Base-by-base conservation (phyloP, 2,888 invertebrate genomes). In the Latheticus oryzae region DNA sequence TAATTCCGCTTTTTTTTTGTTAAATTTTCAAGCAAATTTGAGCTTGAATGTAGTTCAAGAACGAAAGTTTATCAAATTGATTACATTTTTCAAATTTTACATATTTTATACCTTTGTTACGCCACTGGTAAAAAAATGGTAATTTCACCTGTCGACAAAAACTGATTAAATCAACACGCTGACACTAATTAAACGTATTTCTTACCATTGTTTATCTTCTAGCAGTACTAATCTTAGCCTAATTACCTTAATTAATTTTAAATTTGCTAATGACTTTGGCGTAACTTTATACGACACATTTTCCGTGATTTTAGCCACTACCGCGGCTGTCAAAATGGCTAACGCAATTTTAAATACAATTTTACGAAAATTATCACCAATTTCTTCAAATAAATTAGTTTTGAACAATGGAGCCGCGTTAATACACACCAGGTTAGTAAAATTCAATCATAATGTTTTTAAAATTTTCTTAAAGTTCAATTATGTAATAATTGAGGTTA, bases 351-450 rank as follows among this genome's bases (percentile, higher is more conserved):
- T 81, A 61, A 78, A 77, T 80, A 82, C 83, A 71, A 81, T 86
- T 77, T 74, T 85, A 70, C 82, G 82, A 76, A 86, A 84, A 82
- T 79, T 83, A 12, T 63, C 79, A 43, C 80, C 80, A 75, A 78
- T 83, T 64, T 57, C 70, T 7, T 60, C 68, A 2, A 50, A 68
- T 7, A 74, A 72, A 59, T 15, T 65, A n/a, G 57, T 72, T 5
- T 7, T 73, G 5, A 74, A 72, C 52, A 75, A 75, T 65, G 73
- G 71, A 3, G 71, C 71, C 3, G 75, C 76, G 4, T 63, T 76
- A 28, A 59, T 78, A 24, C 76, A 76, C 61, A 76, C 76, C 30
- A 77, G 74, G 78, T 77, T 71, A 48, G 35, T 47, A 45, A 12
- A 23, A 21, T 47, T 37, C 8, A n/a, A 24, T 12, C 9, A 8